Evolutionary conservation across 2,888 invertebrate genomes (phyloP).

Genomic region (Pheosia tremula): DNA sequence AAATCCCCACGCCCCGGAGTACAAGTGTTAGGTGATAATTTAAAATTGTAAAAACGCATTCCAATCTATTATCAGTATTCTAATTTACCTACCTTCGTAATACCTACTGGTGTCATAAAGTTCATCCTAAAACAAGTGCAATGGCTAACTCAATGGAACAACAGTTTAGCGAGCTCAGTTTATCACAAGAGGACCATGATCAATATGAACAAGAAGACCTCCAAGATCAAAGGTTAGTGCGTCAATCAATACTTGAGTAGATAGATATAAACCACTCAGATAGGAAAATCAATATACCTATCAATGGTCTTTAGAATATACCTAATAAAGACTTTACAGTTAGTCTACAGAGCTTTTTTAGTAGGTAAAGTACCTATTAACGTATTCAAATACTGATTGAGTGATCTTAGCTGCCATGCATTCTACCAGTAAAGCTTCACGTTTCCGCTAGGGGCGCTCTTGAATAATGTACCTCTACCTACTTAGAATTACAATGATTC

Average conservation of each 20-base stretch:
- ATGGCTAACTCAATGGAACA: conserved; percentile 84
- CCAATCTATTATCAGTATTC: conserved; percentile 38
- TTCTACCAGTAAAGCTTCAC: too few species aligned
- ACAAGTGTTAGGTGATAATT: conserved; percentile 28
- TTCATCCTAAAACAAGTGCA: conserved; percentile 43
- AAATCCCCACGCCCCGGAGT: conserved; percentile 19
- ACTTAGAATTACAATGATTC: too few species aligned
- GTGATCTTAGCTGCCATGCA: too few species aligned
- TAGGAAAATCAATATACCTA: too few species aligned
- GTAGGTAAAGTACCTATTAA: too few species aligned
- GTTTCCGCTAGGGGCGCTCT: too few species aligned
- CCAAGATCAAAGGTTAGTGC: conserved; percentile 84
- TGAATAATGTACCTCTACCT: too few species aligned
- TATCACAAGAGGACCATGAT: conserved; percentile 89
- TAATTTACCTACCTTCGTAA: conserved; percentile 25
- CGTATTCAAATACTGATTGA: too few species aligned
- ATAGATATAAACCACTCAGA: neutral
- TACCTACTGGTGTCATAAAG: conserved; percentile 21
- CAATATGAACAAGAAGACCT: conserved; percentile 88
- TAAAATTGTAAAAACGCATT: conserved; percentile 26
- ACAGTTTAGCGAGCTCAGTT: conserved; percentile 88
- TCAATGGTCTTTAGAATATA: too few species aligned
- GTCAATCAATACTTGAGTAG: neutral
- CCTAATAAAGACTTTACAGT: too few species aligned
- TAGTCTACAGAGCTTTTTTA: too few species aligned